These are phyloP conservation scores for Caradrina kadenii DNA, from an alignment of 2,888 invertebrate species.

Conservation along the genomic window DNA sequence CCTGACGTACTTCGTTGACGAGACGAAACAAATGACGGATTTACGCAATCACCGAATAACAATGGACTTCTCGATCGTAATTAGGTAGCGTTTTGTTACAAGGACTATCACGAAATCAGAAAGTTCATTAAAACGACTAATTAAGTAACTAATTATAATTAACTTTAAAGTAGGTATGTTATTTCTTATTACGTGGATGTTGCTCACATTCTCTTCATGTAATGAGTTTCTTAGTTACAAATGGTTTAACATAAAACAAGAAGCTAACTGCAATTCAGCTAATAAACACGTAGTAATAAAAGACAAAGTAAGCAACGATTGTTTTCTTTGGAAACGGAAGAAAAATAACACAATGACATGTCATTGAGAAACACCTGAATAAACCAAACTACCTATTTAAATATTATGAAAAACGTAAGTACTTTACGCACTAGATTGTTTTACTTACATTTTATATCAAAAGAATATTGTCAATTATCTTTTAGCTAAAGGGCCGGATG, in stretches of 20 bases:
- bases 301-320: conserved; percentile 24
- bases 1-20: conserved; percentile 38
- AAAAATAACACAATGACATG: conserved; percentile 18
- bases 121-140: conserved; percentile 58
- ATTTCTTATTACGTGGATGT: conserved; percentile 21
- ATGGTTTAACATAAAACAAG: conserved; percentile 23
- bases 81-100: conserved; percentile 61
- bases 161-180: conserved; percentile 20
- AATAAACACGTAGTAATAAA: conserved; percentile 25
- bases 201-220: conserved; percentile 17
- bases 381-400: conserved; percentile 30
- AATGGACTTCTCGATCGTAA: conserved; percentile 69
- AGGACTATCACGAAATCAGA: conserved; percentile 64
- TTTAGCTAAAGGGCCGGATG: conserved; percentile 30
- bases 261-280: conserved; percentile 5
- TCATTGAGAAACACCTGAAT: conserved; percentile 42
- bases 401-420: neutral
- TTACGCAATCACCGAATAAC: conserved; percentile 69
- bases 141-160: conserved; percentile 31
- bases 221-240: conserved; percentile 24
- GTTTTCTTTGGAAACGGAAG: conserved; percentile 50
- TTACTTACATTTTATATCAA: neutral
- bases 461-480: conserved; percentile 12
- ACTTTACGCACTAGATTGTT: neutral
- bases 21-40: conserved; percentile 72